These are phyloP conservation scores for Tribolium freemani DNA, from an alignment of 2,888 invertebrate species.

Conservation along the genomic window DNA sequence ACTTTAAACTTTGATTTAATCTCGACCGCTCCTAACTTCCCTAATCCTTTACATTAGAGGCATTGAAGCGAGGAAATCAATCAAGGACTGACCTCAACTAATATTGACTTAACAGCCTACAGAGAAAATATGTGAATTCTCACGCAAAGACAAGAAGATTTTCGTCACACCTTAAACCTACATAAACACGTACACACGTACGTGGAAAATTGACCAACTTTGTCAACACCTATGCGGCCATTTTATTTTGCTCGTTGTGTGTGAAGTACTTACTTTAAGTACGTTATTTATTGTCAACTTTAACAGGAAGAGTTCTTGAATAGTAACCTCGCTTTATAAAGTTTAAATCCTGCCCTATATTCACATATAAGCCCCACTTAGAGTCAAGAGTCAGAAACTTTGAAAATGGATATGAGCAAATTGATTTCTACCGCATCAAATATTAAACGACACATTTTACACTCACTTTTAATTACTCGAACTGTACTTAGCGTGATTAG, in stretches of 20 bases:
- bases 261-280: background rate
- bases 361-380: constrained; percentile 16
- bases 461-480: background rate
- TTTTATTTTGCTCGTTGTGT: background rate
- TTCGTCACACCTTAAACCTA: background rate
- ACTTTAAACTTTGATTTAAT: background rate
- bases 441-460: background rate
- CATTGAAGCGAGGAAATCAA: background rate
- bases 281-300: constrained; percentile 7
- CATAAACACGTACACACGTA: background rate
- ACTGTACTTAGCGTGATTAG: background rate
- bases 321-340: constrained; percentile 22
- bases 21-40: background rate
- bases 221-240: background rate
- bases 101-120: background rate
- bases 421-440: constrained; percentile 7
- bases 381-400: constrained; percentile 4
- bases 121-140: background rate
- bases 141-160: background rate
- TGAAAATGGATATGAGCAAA: constrained; percentile 18
- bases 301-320: constrained; percentile 5
- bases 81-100: background rate
- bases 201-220: background rate
- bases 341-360: constrained; percentile 12
- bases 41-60: background rate